A percentile compares a stretch with the other conserved stretches of the same genome.
Conservation (phyloP, 1,140 invertebrate species). For the Drosophila nikananu region DNA sequence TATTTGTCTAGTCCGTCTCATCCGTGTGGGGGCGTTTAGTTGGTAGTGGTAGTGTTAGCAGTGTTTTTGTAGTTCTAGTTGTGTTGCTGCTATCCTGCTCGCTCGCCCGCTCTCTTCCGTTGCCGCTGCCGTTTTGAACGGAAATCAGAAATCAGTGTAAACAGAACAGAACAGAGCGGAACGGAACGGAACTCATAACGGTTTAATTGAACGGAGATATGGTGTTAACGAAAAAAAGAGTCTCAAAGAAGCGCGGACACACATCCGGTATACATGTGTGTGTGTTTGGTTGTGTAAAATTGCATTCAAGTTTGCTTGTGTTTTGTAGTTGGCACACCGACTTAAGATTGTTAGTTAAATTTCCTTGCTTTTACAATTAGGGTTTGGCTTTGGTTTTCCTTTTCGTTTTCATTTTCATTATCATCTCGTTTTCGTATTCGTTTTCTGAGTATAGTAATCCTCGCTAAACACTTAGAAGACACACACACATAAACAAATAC, state of each 20-base stretch:
- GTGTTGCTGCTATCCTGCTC: constrained; percentile 22
- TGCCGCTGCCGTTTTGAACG: constrained; percentile 37
- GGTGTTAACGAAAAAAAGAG: constrained; percentile 27
- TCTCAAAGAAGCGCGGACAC: constrained; percentile 42
- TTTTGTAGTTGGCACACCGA: constrained; percentile 34
- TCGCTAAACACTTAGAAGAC: constrained; percentile 63
- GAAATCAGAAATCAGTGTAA: constrained; percentile 16
- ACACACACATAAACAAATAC: constrained; percentile 52
- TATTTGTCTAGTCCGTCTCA: constrained; percentile 20
- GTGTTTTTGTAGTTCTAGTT: constrained; percentile 14
- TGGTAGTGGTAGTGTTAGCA: constrained; percentile 1
- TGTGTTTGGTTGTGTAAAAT: constrained; percentile 21
- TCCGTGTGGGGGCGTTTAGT: constrained; percentile 29
- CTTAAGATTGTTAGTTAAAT: constrained; percentile 39
- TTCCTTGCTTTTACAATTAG: constrained; percentile 36
- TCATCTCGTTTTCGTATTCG: constrained; percentile 9
- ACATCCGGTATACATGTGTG: constrained; percentile 10
- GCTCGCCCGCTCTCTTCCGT: constrained; percentile 10
- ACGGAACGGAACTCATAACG: constrained; percentile 15
- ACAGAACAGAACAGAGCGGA: constrained; percentile 3
- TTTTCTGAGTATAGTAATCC: constrained; percentile 36
- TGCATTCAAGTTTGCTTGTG: neutral
- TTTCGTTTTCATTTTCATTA: neutral
- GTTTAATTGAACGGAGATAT: constrained; percentile 24
- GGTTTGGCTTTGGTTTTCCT: constrained; percentile 15